Conservation (phyloP, 2,797 vertebrate genomes). For the Rhodeus uyekii region DNA sequence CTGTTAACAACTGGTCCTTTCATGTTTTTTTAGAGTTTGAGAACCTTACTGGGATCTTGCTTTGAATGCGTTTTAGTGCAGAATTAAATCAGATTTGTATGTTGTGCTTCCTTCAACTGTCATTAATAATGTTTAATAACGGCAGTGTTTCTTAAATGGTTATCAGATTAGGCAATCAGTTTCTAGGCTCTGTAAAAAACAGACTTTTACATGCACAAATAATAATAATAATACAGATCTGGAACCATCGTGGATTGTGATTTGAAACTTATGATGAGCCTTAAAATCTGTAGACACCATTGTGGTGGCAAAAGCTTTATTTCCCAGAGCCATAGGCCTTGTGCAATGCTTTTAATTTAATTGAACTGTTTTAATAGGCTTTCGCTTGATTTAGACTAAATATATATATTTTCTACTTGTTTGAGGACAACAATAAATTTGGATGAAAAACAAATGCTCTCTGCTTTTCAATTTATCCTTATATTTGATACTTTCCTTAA, state of each 20-base stretch:
- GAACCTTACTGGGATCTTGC: slow-evolving; percentile 54
- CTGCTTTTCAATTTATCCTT: not conserved
- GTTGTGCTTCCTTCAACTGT: slow-evolving; percentile 40
- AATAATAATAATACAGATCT: slow-evolving; percentile 12
- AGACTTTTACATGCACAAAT: slow-evolving; percentile 14
- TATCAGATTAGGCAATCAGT: slow-evolving; percentile 35
- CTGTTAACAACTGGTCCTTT: slow-evolving; percentile 12
- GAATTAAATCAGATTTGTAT: slow-evolving; percentile 29
- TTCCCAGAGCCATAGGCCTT: slow-evolving; percentile 64
- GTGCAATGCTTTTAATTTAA: slow-evolving; percentile 73
- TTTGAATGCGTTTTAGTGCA: slow-evolving; percentile 43
- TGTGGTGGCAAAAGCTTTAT: slow-evolving; percentile 57
- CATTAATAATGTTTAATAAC: slow-evolving; percentile 37
- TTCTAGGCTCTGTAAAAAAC: slow-evolving; percentile 42
- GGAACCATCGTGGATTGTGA: slow-evolving; percentile 44
- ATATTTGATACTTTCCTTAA: not conserved
- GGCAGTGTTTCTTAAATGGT: slow-evolving; percentile 38
- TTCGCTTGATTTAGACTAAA: slow-evolving; percentile 72
- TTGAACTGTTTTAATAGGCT: slow-evolving; percentile 66
- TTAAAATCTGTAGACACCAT: slow-evolving; percentile 49
- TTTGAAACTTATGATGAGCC: slow-evolving; percentile 44
- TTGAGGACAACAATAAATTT: slow-evolving; percentile 78
- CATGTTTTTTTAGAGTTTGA: slow-evolving; percentile 55
- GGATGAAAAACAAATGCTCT: slow-evolving; percentile 61
- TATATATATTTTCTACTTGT: slow-evolving; percentile 81